Conservation (phyloP, 2,113 vertebrate genomes). For the Agelaius phoeniceus region DNA sequence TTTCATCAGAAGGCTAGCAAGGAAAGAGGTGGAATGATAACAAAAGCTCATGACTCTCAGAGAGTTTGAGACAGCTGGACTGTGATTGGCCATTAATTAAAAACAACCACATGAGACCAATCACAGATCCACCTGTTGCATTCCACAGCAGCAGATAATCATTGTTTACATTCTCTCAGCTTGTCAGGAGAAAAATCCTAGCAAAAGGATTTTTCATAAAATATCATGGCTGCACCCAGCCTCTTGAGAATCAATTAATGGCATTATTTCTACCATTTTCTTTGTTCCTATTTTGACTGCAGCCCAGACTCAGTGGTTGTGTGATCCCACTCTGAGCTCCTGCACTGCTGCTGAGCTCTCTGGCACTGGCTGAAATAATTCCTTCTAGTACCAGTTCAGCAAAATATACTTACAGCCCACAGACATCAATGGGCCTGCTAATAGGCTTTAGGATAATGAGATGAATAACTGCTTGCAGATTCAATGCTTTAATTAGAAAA, state of each 20-base stretch:
- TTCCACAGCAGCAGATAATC: no score
- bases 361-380: not conserved
- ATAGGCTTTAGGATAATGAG: slow-evolving; percentile 12
- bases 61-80: no score
- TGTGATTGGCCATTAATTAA: no score
- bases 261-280: not conserved
- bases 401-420: not conserved
- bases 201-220: no score
- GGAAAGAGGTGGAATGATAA: no score
- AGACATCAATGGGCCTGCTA: not conserved
- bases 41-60: no score
- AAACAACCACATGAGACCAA: no score
- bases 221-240: no score
- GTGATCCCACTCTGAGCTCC: not conserved
- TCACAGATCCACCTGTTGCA: no score
- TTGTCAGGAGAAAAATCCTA: no score
- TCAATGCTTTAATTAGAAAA: not conserved
- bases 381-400: not conserved
- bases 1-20: no score
- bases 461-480: not conserved
- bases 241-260: not conserved
- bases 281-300: not conserved
- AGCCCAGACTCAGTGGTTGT: not conserved
- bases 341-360: not conserved
- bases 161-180: no score